Conservation (phyloP, 2,113 vertebrate species). For the Zosterops pallidus region DNA sequence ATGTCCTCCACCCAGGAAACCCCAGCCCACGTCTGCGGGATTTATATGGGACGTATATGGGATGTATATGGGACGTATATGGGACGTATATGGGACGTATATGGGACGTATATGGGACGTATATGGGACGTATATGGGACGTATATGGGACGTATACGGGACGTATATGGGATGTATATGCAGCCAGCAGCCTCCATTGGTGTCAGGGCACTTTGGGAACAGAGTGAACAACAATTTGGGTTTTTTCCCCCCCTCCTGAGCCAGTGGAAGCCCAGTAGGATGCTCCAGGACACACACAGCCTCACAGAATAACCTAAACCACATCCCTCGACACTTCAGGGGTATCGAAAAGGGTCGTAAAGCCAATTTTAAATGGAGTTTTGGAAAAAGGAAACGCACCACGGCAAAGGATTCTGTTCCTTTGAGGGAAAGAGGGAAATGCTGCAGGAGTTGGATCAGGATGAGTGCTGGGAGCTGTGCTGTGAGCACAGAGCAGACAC, state of each 20-base stretch:
- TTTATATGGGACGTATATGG: not conserved
- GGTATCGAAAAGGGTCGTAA: rapidly evolving
- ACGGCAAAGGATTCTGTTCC: rapidly evolving
- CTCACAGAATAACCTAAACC: rapidly evolving
- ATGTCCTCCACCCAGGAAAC: not conserved
- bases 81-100: not conserved
- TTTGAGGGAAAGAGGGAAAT: rapidly evolving
- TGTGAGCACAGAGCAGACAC: not conserved
- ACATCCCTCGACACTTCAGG: rapidly evolving
- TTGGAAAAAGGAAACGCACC: too few relatives aligned
- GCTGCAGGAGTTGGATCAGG: not conserved
- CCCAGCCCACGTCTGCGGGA: not conserved
- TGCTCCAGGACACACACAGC: not conserved
- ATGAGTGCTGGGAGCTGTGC: not conserved
- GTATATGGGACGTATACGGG: not conserved
- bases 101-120: not conserved
- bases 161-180: not conserved
- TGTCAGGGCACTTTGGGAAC: not conserved
- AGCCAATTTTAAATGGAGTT: not conserved
- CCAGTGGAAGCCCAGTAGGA: not conserved
- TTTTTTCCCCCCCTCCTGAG: not conserved
- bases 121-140: too few relatives aligned
- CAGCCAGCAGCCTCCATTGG: not conserved
- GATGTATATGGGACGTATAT: not conserved
- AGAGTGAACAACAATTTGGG: not conserved